phyloP scores from a whole-genome alignment of 2,888 invertebrate genomes.

The Cepaea hortensis region DNA sequence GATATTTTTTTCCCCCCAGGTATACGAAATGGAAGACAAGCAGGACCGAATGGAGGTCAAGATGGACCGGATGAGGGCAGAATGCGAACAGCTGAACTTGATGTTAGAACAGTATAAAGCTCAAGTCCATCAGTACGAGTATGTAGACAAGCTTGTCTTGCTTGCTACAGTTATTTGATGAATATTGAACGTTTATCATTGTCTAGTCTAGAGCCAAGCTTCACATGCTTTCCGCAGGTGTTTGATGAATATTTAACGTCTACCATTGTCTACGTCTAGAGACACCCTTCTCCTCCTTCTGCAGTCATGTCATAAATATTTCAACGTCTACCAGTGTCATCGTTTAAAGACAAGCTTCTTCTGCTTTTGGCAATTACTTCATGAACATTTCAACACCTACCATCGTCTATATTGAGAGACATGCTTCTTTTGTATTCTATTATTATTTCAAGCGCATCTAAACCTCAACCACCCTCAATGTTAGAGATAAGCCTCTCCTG shows the following conservation, averaged over 20 bases:
- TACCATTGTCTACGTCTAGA: background rate
- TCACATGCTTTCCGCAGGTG: background rate
- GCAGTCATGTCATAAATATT: too few relatives aligned
- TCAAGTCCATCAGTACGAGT: slow-evolving; percentile 17
- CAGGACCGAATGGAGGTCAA: slow-evolving; percentile 33
- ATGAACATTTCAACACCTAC: too few relatives aligned
- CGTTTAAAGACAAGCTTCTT: too few relatives aligned
- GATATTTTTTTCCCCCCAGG: background rate
- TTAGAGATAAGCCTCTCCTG: background rate
- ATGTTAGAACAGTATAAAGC: slow-evolving; percentile 25
- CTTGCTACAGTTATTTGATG: background rate
- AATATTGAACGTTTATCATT: background rate
- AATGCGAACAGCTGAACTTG: slow-evolving; percentile 12
- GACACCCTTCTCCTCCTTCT: too few relatives aligned
- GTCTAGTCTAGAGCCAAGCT: background rate
- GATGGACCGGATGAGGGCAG: slow-evolving; percentile 16
- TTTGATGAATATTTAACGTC: background rate
- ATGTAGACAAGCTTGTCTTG: background rate
- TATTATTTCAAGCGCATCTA: too few relatives aligned
- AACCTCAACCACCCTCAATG: too few relatives aligned
- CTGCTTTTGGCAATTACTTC: too few relatives aligned
- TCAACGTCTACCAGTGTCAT: too few relatives aligned
- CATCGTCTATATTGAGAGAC: too few relatives aligned
- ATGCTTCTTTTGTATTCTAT: too few relatives aligned
- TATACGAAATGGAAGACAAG: slow-evolving; percentile 16